A percentile compares a stretch with the other conserved stretches of the same genome.
These are phyloP conservation scores for Balanococcus diminutus DNA, from an alignment of 2,888 invertebrate species.

Conservation along the genomic window DNA sequence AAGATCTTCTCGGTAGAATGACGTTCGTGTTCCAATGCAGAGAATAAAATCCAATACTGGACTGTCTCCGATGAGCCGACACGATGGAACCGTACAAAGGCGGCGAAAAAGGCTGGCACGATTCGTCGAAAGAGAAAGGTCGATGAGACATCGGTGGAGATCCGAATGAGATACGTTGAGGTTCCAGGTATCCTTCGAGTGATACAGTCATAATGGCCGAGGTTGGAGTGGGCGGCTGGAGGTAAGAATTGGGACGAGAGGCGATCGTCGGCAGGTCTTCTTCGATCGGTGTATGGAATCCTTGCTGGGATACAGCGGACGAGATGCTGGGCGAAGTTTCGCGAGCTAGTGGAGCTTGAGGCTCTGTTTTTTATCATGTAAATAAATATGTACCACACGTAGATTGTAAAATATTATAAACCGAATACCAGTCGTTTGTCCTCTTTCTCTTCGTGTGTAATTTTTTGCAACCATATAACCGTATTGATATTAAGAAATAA, in stretches of 20 bases:
- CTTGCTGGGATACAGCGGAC: slow-evolving; percentile 70
- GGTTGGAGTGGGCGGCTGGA: slow-evolving; percentile 77
- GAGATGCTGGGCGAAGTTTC: slow-evolving; percentile 63
- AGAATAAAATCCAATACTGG: slow-evolving; percentile 60
- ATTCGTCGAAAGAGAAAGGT: slow-evolving; percentile 77
- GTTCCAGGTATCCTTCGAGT: slow-evolving; percentile 84
- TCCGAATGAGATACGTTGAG: slow-evolving; percentile 79
- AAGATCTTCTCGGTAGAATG: slow-evolving; percentile 72
- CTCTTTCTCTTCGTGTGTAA: no score
- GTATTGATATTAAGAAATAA: no score
- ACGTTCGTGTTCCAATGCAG: slow-evolving; percentile 60
- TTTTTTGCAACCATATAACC: no score
- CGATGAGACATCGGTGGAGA: slow-evolving; percentile 75
- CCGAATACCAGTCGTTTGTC: no score
- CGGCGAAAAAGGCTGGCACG: slow-evolving; percentile 79
- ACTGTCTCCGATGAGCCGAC: slow-evolving; percentile 62
- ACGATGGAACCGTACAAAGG: slow-evolving; percentile 69
- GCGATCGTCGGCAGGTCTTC: slow-evolving; percentile 66
- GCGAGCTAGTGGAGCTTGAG: slow-evolving; percentile 58
- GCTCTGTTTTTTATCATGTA: slow-evolving; percentile 32
- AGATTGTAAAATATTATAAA: no score
- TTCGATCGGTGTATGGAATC: slow-evolving; percentile 80
- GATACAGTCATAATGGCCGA: slow-evolving; percentile 85
- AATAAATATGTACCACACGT: background rate
- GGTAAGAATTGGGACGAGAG: slow-evolving; percentile 65